Evolutionary conservation across 2,113 vertebrate genomes (phyloP).

Genomic region (Coryphaenoides rupestris): DNA sequence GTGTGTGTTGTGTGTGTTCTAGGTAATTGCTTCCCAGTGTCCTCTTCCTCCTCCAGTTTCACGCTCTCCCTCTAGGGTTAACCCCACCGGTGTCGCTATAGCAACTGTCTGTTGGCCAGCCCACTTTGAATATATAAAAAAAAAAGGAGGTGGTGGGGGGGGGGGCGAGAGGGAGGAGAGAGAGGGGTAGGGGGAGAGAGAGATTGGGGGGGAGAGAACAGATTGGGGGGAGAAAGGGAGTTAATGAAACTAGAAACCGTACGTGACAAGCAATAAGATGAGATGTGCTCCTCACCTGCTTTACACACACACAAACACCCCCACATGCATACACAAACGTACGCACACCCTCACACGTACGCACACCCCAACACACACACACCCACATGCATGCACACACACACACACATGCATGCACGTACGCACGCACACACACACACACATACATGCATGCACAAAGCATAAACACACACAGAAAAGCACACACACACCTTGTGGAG

Average conservation of each 20-base stretch:
- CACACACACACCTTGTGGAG: no score
- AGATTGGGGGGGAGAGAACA: slow-evolving; percentile 11
- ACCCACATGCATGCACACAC: not conserved
- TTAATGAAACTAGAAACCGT: slow-evolving; percentile 53
- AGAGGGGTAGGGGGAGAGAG: no score
- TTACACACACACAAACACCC: slow-evolving; percentile 19
- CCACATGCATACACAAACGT: not conserved
- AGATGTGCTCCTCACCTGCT: slow-evolving; percentile 66
- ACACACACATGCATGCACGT: slow-evolving; percentile 25
- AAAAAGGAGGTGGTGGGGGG: no score
- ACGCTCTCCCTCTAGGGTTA: slow-evolving; percentile 23
- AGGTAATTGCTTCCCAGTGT: not conserved
- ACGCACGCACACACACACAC: no score
- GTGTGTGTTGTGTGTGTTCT: slow-evolving; percentile 9
- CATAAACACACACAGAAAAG: no score
- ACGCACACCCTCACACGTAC: slow-evolving; percentile 10
- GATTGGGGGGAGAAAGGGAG: slow-evolving; percentile 22
- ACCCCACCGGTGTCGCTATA: slow-evolving; percentile 43
- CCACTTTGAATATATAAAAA: slow-evolving; percentile 15
- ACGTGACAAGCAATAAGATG: slow-evolving; percentile 72
- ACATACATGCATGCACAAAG: no score
- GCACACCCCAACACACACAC: slow-evolving; percentile 18
- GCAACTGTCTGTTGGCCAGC: slow-evolving; percentile 37
- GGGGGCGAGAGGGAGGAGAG: not conserved
- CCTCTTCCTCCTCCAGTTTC: not conserved